These are phyloP conservation scores for Diacarnus erythraeanus DNA, from an alignment of 37 sponge, comb jelly and placozoan species.

Conservation along the genomic window DNA sequence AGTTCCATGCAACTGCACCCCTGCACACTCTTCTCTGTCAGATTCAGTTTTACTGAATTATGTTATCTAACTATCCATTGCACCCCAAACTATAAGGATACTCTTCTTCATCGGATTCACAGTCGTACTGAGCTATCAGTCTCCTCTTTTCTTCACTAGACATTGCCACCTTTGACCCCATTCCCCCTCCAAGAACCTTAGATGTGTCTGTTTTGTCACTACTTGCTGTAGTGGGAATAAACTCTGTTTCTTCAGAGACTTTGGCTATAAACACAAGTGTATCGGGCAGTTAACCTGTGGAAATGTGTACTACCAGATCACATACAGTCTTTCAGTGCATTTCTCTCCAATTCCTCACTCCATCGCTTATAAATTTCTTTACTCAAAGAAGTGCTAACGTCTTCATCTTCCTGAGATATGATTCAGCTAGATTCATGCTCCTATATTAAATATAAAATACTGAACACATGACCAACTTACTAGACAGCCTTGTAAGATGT, in stretches of 20 bases:
- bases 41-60: too few relatives aligned
- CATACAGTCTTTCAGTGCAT: too few relatives aligned
- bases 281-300: too few relatives aligned
- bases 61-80: too few relatives aligned
- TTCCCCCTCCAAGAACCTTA: not conserved
- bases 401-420: constrained; percentile 27
- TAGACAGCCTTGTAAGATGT: constrained; percentile 47
- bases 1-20: too few relatives aligned
- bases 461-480: constrained; percentile 18
- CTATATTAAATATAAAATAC: not conserved
- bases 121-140: constrained; percentile 48
- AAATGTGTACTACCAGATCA: too few relatives aligned
- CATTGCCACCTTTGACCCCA: not conserved
- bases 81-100: constrained; percentile 4
- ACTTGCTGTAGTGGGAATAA: not conserved
- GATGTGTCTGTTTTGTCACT: too few relatives aligned
- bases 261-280: not conserved
- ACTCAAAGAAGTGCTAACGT: not conserved
- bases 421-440: not conserved
- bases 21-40: too few relatives aligned
- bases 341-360: constrained; percentile 13
- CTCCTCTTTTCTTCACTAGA: constrained; percentile 33
- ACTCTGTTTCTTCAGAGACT: not conserved
- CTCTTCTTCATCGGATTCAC: constrained; percentile 48
- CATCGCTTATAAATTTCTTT: constrained; percentile 15